Conservation (phyloP, 2,797 vertebrate genomes). For the Muraenolepis orangiensis region DNA sequence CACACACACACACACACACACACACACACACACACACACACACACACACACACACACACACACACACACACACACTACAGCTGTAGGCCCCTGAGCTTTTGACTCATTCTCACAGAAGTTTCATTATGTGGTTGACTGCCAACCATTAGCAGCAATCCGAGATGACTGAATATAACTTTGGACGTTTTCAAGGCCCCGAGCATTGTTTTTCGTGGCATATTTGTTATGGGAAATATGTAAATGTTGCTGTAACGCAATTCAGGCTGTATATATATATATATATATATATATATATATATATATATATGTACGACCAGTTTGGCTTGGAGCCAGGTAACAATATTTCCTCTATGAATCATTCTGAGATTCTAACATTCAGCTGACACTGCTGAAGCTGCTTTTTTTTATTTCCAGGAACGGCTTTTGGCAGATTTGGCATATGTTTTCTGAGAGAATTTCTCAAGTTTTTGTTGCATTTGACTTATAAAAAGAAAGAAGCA, state of each 20-base stretch:
- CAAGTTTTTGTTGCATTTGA: slow-evolving; percentile 7
- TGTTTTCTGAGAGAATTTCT: neutral
- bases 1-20: no score
- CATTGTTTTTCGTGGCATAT: neutral
- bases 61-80: no score
- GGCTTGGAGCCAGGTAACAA: neutral
- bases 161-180: neutral
- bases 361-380: no score
- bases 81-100: slow-evolving; percentile 28
- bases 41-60: no score
- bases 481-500: no score
- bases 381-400: slow-evolving; percentile 8
- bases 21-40: no score
- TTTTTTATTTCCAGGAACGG: neutral
- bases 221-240: slow-evolving; percentile 3
- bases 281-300: no score
- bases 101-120: slow-evolving; percentile 24
- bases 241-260: neutral
- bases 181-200: neutral
- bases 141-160: neutral
- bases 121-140: neutral
- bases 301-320: no score
- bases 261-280: neutral
- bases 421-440: slow-evolving; percentile 3
- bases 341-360: neutral